Percentiles rank a stretch among this genome's conserved stretches.
Conservation (phyloP, 2,113 vertebrate genomes). For the Syrmaticus mikado region DNA sequence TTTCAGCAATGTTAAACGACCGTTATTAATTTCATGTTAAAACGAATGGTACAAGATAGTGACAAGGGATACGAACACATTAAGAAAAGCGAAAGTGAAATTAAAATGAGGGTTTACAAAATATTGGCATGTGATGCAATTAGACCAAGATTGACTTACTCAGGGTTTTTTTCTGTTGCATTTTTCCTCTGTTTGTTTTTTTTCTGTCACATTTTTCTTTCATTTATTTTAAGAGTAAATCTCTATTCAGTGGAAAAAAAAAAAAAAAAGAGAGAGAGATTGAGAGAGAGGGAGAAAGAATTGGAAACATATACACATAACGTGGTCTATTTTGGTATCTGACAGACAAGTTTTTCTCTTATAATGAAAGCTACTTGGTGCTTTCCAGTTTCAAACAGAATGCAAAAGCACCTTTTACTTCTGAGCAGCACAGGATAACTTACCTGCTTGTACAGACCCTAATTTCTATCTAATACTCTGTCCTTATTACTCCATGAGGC, state of each 20-base stretch:
- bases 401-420: neutral
- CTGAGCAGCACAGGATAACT: neutral
- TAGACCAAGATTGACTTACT: neutral
- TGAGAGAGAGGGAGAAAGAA: neutral
- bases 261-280: neutral
- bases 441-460: neutral
- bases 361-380: neutral
- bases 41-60: neutral
- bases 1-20: neutral
- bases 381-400: neutral
- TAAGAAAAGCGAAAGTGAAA: neutral
- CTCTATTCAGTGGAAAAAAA: neutral
- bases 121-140: neutral
- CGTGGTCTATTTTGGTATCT: conserved; percentile 1
- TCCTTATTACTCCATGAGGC: neutral
- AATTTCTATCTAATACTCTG: neutral
- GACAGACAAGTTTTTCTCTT: neutral
- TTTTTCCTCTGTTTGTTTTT: neutral
- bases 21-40: neutral
- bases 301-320: neutral
- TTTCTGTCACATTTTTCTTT: neutral
- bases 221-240: neutral
- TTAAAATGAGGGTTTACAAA: neutral
- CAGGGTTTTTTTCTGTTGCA: rapidly evolving
- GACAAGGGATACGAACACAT: neutral